A percentile compares a stretch with the other conserved stretches of the same genome.
These are phyloP conservation scores for Poeciliopsis retropinna DNA, from an alignment of 2,113 vertebrate species.

Conservation along the genomic window DNA sequence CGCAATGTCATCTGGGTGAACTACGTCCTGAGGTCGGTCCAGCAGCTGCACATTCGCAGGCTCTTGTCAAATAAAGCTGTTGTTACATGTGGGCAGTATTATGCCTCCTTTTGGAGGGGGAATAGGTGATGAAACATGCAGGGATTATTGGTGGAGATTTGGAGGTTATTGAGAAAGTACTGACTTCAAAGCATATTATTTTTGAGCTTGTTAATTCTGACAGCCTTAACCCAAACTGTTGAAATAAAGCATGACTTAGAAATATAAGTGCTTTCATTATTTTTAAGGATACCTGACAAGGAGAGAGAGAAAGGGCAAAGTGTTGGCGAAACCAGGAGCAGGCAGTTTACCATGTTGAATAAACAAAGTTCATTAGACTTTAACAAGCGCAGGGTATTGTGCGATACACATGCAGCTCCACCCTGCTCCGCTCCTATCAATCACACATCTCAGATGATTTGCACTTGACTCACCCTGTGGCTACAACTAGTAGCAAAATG, in stretches of 20 bases:
- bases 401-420: too few species aligned
- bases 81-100: constrained; percentile 28
- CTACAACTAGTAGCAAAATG: too few species aligned
- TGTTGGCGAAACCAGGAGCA: neutral
- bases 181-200: constrained; percentile 41
- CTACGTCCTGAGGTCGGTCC: constrained; percentile 87
- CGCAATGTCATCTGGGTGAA: constrained; percentile 94
- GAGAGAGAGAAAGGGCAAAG: neutral
- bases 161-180: neutral
- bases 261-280: neutral
- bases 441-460: too few species aligned
- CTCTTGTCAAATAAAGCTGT: neutral
- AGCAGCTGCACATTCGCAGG: neutral
- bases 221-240: neutral
- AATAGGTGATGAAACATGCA: constrained; percentile 53
- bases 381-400: too few species aligned
- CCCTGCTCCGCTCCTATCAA: too few species aligned
- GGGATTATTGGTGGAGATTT: constrained; percentile 44
- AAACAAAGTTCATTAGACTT: too few species aligned
- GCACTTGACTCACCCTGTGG: too few species aligned
- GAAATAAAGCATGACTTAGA: neutral
- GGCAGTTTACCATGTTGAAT: too few species aligned
- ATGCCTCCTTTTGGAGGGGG: constrained; percentile 51
- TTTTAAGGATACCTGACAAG: neutral
- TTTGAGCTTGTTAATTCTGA: neutral